These are phyloP conservation scores for Meriones psammophilus DNA, from an alignment of 2,797 vertebrate species.

Conservation along the genomic window DNA sequence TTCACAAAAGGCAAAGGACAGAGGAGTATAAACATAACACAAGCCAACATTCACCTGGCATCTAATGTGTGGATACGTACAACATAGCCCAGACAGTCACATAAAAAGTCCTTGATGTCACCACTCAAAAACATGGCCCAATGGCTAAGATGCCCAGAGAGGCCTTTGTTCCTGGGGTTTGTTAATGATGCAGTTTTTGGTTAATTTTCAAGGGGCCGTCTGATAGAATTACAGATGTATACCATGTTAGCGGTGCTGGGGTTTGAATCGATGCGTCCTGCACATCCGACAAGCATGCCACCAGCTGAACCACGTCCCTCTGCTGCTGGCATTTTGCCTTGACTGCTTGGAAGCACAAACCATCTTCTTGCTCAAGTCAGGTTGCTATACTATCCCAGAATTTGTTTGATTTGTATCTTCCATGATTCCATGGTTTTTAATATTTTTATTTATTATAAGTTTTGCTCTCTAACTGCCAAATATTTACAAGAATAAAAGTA, in stretches of 20 bases:
- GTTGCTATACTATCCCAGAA: neutral
- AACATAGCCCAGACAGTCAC: neutral
- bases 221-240: neutral
- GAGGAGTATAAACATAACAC: neutral
- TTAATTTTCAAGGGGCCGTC: neutral
- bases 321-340: neutral
- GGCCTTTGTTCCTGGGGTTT: neutral
- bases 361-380: neutral
- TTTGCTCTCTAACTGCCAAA: neutral
- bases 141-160: neutral
- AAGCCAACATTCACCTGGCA: neutral
- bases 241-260: neutral
- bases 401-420: conserved; percentile 34
- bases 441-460: neutral
- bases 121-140: neutral
- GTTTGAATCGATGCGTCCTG: neutral
- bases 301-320: neutral
- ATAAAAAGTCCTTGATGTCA: neutral
- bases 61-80: neutral
- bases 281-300: neutral
- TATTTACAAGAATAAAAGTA: neutral
- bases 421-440: neutral
- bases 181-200: neutral
- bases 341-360: neutral
- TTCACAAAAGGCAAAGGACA: rapidly evolving